phyloP scores from a whole-genome alignment of 2,113 vertebrate genomes.

The Xyrauchen texanus region DNA sequence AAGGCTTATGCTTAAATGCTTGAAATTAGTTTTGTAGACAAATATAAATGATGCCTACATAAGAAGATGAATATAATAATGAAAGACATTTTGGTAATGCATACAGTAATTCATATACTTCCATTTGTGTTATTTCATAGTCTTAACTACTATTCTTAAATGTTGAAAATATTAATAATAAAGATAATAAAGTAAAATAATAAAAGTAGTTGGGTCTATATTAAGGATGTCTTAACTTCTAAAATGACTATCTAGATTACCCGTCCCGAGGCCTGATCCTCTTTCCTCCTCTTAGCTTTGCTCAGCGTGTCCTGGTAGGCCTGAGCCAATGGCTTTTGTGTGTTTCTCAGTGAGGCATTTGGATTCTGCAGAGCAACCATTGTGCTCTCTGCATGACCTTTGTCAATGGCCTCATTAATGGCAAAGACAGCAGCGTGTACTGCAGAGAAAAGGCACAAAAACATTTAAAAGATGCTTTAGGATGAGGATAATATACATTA shows the following conservation, averaged over 20 bases:
- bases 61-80: no score
- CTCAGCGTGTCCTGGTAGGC: constrained; percentile 88
- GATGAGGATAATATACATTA: not conserved
- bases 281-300: constrained; percentile 83
- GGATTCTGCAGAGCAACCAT: constrained; percentile 85
- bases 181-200: no score
- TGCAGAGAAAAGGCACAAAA: constrained; percentile 59
- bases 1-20: no score
- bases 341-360: constrained; percentile 85
- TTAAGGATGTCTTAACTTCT: no score
- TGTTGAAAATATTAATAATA: no score
- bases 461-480: not conserved
- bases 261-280: constrained; percentile 80
- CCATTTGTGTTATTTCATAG: no score
- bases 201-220: no score
- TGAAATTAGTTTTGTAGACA: no score
- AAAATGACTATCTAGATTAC: constrained; percentile 65
- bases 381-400: constrained; percentile 82
- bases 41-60: no score
- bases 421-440: constrained; percentile 97
- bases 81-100: no score
- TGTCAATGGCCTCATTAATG: constrained; percentile 93
- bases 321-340: constrained; percentile 76
- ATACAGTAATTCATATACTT: no score
- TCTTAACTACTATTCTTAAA: no score